These are phyloP conservation scores for Heteromyza rotundicornis DNA, from an alignment of 2,888 invertebrate species.

Conservation along the genomic window DNA sequence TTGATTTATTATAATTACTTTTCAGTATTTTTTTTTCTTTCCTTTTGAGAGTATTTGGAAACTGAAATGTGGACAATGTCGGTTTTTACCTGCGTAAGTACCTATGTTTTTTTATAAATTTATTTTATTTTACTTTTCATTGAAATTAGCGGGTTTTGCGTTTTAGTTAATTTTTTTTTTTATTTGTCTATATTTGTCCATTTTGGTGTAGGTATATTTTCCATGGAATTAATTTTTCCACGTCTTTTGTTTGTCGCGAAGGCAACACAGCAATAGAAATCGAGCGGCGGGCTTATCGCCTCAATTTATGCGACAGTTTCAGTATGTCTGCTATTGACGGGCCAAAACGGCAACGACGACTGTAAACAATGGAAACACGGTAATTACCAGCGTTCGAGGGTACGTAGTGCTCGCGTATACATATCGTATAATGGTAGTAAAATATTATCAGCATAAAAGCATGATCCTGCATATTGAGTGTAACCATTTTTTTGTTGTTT, in stretches of 20 bases:
- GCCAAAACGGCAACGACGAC: background rate
- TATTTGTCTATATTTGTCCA: background rate
- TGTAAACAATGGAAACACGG: background rate
- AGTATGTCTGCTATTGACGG: background rate
- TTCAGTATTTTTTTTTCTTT: slow-evolving; percentile 22
- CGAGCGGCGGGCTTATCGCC: too few species aligned
- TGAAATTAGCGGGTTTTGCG: background rate
- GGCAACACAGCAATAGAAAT: background rate
- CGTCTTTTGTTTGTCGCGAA: background rate
- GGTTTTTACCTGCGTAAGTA: too few species aligned
- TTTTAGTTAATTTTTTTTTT: background rate
- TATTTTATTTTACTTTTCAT: background rate
- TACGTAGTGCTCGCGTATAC: too few species aligned
- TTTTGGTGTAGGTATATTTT: background rate
- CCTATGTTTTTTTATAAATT: background rate
- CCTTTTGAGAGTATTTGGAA: background rate
- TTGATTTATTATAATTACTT: slow-evolving; percentile 50
- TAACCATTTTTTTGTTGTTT: slow-evolving; percentile 9
- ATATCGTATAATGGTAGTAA: too few species aligned
- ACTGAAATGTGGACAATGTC: too few species aligned
- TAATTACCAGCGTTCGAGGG: background rate
- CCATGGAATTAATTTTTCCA: slow-evolving; percentile 1
- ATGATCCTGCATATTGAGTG: too few species aligned
- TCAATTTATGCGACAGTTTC: background rate
- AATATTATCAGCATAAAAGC: too few species aligned